These are phyloP conservation scores for Apodemia duryi DNA, from an alignment of 2,888 invertebrate genomes.

Conservation along the genomic window DNA sequence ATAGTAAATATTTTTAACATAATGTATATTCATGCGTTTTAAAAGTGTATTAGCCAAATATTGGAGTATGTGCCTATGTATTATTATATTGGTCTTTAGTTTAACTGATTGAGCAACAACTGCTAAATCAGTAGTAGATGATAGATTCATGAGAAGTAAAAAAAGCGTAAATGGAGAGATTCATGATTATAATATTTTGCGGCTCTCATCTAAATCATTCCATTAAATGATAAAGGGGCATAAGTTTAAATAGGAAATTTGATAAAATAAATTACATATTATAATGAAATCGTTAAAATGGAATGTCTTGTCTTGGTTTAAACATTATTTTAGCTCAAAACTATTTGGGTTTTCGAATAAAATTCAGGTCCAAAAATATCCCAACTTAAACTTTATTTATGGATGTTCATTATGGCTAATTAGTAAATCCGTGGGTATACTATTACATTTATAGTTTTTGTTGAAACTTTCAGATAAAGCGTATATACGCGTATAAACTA, in stretches of 20 bases:
- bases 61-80: not conserved
- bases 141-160: not conserved
- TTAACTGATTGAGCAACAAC: too few relatives aligned
- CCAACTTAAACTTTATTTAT: not conserved
- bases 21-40: too few relatives aligned
- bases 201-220: conserved; percentile 20
- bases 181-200: not conserved
- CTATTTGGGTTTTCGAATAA: too few relatives aligned
- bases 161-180: not conserved
- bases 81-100: not conserved
- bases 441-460: not conserved
- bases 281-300: not conserved
- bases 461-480: too few relatives aligned
- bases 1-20: too few relatives aligned
- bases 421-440: not conserved
- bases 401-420: not conserved
- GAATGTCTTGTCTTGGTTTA: not conserved
- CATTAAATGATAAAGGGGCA: conserved; percentile 25
- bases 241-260: conserved; percentile 4
- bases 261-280: not conserved
- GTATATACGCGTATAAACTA: too few relatives aligned
- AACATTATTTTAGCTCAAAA: not conserved
- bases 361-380: not conserved
- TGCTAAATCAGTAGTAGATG: too few relatives aligned
- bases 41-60: not conserved